Percentiles rank a stretch among this genome's conserved stretches.
Conservation (phyloP, 1,140 invertebrate genomes). For the Bombyx mori region ASM3026992v2 NC_085112.1:8932001-8932500, state of each 20-base stretch:
- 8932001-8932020: too few species aligned
- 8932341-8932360: constrained; percentile 52
- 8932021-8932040: too few species aligned
- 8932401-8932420: constrained; percentile 18
- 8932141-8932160: too few species aligned
- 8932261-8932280: constrained; percentile 34
- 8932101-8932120: too few species aligned
- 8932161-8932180: too few species aligned
- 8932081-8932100: too few species aligned
- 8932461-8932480: too few species aligned
- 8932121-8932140: too few species aligned
- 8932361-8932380: constrained; percentile 38
- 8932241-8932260: constrained; percentile 20
- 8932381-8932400: constrained; percentile 17
- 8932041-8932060: too few species aligned
- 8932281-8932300: constrained; percentile 45
- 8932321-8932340: constrained; percentile 52
- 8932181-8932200: constrained; percentile 3
- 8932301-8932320: constrained; percentile 54
- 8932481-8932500: not conserved
- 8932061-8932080: too few species aligned
- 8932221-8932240: constrained; percentile 12
- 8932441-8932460: too few species aligned
- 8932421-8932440: not conserved
- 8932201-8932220: constrained; percentile 4